phyloP scores from a whole-genome alignment of 2,888 invertebrate species.

The Lycia hirtaria region DNA sequence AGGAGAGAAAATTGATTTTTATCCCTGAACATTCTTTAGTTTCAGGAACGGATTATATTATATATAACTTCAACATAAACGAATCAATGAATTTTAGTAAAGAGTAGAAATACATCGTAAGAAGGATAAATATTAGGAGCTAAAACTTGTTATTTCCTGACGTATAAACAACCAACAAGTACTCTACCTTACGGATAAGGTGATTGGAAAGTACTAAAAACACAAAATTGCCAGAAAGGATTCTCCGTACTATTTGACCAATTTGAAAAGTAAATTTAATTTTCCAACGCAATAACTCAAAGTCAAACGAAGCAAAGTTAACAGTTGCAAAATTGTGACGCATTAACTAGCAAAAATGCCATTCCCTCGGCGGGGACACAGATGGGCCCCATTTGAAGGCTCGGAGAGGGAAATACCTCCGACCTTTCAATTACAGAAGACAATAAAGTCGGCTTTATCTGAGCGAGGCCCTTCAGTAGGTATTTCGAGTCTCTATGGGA shows the following conservation, averaged over 20 bases:
- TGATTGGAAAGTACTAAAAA: neutral
- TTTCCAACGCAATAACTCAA: constrained; percentile 10
- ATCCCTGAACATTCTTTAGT: too few species aligned
- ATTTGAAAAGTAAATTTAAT: neutral
- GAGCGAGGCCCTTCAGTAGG: constrained; percentile 50
- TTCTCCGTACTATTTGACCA: neutral
- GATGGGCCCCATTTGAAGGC: constrained; percentile 72
- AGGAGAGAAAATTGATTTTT: too few species aligned
- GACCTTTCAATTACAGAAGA: constrained; percentile 81
- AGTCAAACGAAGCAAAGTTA: constrained; percentile 41
- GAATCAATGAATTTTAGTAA: too few species aligned
- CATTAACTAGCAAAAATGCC: constrained; percentile 61
- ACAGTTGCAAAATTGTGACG: constrained; percentile 56
- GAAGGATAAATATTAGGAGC: too few species aligned
- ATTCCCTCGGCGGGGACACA: constrained; percentile 62
- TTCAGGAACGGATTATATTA: too few species aligned
- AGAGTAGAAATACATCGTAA: too few species aligned
- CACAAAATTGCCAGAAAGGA: neutral
- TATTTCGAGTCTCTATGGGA: constrained; percentile 33
- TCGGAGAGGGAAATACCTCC: constrained; percentile 63
- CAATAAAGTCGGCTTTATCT: constrained; percentile 78
- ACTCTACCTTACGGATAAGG: too few species aligned
- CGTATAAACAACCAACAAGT: too few species aligned
- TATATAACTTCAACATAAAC: too few species aligned
- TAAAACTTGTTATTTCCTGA: too few species aligned